phyloP scores from a whole-genome alignment of 1,140 invertebrate species.

The Stegodyphus mimosarum region DNA sequence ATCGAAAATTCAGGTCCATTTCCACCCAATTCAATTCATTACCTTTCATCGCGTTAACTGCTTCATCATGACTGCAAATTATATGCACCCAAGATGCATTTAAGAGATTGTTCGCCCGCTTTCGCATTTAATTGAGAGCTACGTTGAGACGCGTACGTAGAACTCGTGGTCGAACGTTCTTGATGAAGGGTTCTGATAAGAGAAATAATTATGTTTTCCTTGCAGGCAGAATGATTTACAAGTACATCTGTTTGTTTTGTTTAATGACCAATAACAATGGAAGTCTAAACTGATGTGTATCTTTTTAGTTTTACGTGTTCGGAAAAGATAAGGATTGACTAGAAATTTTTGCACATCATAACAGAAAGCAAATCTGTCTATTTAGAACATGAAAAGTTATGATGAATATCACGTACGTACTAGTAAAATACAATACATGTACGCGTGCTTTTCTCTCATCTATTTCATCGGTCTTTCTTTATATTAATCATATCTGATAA shows the following conservation, averaged over 20 bases:
- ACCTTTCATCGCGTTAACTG: neutral
- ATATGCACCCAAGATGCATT: conserved; percentile 3
- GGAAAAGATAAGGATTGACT: neutral
- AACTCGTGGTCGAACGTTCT: neutral
- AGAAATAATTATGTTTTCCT: neutral
- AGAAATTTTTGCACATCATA: neutral
- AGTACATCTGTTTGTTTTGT: neutral
- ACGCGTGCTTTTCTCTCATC: too few species aligned
- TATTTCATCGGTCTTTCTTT: too few species aligned
- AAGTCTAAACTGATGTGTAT: neutral
- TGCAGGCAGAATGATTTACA: conserved; percentile 12
- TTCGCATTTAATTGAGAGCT: conserved; percentile 14
- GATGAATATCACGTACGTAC: too few species aligned
- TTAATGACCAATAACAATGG: conserved; percentile 2
- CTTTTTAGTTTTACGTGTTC: neutral
- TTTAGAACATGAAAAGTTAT: too few species aligned
- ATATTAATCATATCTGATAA: too few species aligned
- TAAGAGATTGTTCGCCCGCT: neutral
- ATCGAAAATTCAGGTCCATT: too few species aligned
- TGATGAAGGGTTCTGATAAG: neutral
- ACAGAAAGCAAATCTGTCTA: too few species aligned
- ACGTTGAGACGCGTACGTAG: neutral
- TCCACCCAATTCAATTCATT: conserved; percentile 10
- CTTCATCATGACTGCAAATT: conserved; percentile 16
- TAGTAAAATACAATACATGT: too few species aligned